These are phyloP conservation scores for Orgyia antiqua DNA, from an alignment of 2,888 invertebrate genomes.

Conservation along the genomic window DNA sequence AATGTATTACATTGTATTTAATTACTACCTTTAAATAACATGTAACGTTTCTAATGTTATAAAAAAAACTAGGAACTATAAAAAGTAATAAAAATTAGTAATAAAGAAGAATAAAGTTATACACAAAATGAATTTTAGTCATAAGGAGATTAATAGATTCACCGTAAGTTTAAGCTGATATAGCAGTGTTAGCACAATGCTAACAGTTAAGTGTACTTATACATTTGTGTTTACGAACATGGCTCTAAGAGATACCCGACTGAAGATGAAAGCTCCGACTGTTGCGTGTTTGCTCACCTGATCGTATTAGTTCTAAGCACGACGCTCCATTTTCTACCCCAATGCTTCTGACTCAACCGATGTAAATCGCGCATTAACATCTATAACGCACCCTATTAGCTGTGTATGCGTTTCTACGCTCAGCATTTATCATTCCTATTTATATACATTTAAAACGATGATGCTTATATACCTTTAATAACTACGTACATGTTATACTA, in stretches of 20 bases:
- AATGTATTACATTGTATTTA: too few relatives aligned
- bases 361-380: slow-evolving; percentile 60
- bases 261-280: slow-evolving; percentile 72
- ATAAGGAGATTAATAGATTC: too few relatives aligned
- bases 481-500: too few relatives aligned
- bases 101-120: too few relatives aligned
- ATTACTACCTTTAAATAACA: too few relatives aligned
- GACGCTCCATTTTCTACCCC: slow-evolving; percentile 68
- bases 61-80: too few relatives aligned
- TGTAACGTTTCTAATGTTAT: too few relatives aligned
- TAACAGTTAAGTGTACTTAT: slow-evolving; percentile 22
- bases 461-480: too few relatives aligned
- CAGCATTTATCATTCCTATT: too few relatives aligned
- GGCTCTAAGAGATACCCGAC: slow-evolving; percentile 54
- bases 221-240: slow-evolving; percentile 31
- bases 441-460: too few relatives aligned
- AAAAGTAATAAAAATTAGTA: too few relatives aligned
- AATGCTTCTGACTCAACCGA: slow-evolving; percentile 61
- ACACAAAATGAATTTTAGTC: too few relatives aligned
- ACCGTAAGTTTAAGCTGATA: slow-evolving; percentile 5
- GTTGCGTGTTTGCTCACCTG: slow-evolving; percentile 71
- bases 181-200: slow-evolving; percentile 14
- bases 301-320: slow-evolving; percentile 73
- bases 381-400: slow-evolving; percentile 57
- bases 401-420: slow-evolving; percentile 47